These are phyloP conservation scores for Azorinus chamasolen DNA, from an alignment of 2,888 invertebrate genomes.

Conservation along the genomic window DNA sequence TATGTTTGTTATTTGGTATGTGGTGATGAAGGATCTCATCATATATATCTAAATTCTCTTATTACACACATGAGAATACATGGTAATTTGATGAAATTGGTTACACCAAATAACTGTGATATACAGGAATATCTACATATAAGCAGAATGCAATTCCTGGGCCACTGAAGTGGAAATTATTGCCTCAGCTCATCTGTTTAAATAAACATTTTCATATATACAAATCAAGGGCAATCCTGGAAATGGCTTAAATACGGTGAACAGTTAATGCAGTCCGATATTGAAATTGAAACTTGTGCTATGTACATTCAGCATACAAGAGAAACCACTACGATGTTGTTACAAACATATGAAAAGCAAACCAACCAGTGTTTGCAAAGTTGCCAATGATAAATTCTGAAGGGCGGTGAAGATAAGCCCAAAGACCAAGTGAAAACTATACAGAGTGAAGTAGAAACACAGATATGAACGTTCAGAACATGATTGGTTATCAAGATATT, in stretches of 20 bases:
- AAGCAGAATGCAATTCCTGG: conserved; percentile 17
- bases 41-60: no score
- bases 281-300: background rate
- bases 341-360: background rate
- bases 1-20: conserved; percentile 23
- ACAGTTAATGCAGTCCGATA: conserved; percentile 2
- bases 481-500: no score
- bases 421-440: no score
- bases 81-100: no score
- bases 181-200: conserved; percentile 19
- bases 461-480: no score
- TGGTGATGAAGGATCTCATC: conserved; percentile 20
- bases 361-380: background rate
- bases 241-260: conserved; percentile 27
- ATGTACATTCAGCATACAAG: conserved; percentile 27
- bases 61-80: no score
- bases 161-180: conserved; percentile 26
- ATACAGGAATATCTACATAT: conserved; percentile 17
- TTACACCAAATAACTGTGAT: conserved; percentile 1
- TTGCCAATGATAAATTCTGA: background rate
- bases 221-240: conserved; percentile 51
- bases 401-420: background rate
- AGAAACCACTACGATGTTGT: conserved; percentile 33
- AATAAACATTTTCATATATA: conserved; percentile 30
- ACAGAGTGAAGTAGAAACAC: no score